phyloP scores from a whole-genome alignment of 2,888 invertebrate genomes.

The Drosophila fulvimacula region DNA sequence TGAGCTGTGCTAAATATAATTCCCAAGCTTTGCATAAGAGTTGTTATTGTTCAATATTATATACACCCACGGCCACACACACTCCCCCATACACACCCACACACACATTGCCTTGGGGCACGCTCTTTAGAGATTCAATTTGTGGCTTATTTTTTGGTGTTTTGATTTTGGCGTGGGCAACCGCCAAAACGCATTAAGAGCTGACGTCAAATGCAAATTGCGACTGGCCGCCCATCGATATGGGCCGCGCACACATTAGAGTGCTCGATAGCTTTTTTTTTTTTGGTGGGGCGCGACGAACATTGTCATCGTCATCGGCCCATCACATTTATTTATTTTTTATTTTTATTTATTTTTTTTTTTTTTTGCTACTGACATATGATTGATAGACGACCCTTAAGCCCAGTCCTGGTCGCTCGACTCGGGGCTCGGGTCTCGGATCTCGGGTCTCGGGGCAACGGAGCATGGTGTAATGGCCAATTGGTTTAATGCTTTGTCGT shows the following conservation, averaged over 20 bases:
- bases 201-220: slow-evolving; percentile 42
- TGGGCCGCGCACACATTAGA: background rate
- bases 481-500: slow-evolving; percentile 44
- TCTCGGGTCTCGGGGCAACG: slow-evolving; percentile 21
- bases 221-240: slow-evolving; percentile 4
- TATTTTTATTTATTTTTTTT: background rate
- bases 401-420: slow-evolving; percentile 5
- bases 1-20: slow-evolving; percentile 30
- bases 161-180: slow-evolving; percentile 1
- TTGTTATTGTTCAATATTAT: slow-evolving; percentile 29
- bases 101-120: slow-evolving; percentile 1
- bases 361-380: slow-evolving; percentile 39
- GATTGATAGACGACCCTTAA: slow-evolving; percentile 46
- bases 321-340: slow-evolving; percentile 5
- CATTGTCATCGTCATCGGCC: slow-evolving; percentile 16
- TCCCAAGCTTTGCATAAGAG: slow-evolving; percentile 39
- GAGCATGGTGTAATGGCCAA: slow-evolving; percentile 55
- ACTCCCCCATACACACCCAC: background rate
- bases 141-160: slow-evolving; percentile 22
- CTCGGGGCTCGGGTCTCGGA: slow-evolving; percentile 1
- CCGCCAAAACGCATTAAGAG: slow-evolving; percentile 33
- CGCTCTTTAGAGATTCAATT: slow-evolving; percentile 53
- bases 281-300: background rate
- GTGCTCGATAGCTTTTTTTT: slow-evolving; percentile 18
- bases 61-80: background rate